A percentile compares a stretch with the other conserved stretches of the same genome.
phyloP scores from a whole-genome alignment of 2,113 vertebrate genomes.

The Formicarius rufipectus region DNA sequence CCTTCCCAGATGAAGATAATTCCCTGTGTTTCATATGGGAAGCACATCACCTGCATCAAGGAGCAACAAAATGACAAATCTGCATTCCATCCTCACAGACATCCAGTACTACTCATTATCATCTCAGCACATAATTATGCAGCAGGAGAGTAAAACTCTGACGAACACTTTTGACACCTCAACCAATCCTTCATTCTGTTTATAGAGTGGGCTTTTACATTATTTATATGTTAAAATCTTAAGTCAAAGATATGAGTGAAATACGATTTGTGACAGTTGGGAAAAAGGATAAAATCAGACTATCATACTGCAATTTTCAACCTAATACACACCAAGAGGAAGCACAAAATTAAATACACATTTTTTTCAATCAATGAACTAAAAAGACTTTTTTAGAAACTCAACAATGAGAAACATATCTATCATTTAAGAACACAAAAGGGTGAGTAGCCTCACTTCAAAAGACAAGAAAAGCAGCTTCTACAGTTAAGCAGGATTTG shows the following conservation, averaged over 20 bases:
- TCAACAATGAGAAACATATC: neutral
- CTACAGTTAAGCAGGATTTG: neutral
- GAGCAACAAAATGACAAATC: slow-evolving; percentile 62
- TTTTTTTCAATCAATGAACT: neutral
- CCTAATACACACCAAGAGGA: neutral
- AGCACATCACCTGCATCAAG: slow-evolving; percentile 58
- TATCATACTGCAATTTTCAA: neutral
- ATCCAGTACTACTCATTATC: slow-evolving; percentile 58
- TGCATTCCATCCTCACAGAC: slow-evolving; percentile 63
- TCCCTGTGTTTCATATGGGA: slow-evolving; percentile 35
- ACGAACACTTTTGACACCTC: slow-evolving; percentile 60
- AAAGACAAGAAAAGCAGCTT: neutral
- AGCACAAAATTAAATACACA: neutral
- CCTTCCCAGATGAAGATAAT: neutral
- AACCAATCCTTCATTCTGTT: slow-evolving; percentile 48
- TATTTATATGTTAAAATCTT: neutral
- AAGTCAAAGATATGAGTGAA: neutral
- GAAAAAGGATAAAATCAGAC: neutral
- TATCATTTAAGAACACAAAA: neutral
- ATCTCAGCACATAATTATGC: slow-evolving; percentile 64
- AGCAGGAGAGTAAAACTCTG: slow-evolving; percentile 56
- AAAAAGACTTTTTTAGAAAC: neutral
- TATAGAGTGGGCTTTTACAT: slow-evolving; percentile 39
- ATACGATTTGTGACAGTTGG: neutral
- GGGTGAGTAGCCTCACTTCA: neutral